These are phyloP conservation scores for Hermaeophaga mercurialis DNA, from an alignment of 2,888 invertebrate genomes.

Conservation along the genomic window DNA sequence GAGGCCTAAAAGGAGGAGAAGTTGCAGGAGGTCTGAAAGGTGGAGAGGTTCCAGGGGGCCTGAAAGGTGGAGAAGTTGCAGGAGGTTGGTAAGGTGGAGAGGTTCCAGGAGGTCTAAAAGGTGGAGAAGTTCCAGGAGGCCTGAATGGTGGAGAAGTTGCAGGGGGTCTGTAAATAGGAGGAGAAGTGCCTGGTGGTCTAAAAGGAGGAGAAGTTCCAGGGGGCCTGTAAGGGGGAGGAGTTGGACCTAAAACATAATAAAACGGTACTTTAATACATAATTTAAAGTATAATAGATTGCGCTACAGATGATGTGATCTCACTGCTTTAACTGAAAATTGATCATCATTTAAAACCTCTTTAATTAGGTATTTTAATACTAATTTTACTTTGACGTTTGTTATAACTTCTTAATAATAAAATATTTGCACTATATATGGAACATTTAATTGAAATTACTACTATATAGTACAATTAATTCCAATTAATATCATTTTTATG, in stretches of 20 bases:
- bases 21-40: conserved; percentile 38
- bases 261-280: neutral
- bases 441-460: too few species aligned
- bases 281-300: too few species aligned
- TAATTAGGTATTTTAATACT: too few species aligned
- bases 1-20: conserved; percentile 36
- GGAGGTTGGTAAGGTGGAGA: conserved; percentile 39
- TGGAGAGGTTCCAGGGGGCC: conserved; percentile 32
- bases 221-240: conserved; percentile 40
- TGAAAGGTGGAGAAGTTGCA: conserved; percentile 37
- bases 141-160: conserved; percentile 36
- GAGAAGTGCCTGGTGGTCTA: conserved; percentile 34
- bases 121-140: conserved; percentile 37
- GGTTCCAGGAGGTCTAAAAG: conserved; percentile 33
- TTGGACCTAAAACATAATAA: conserved; percentile 11
- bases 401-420: too few species aligned
- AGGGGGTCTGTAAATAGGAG: conserved; percentile 40
- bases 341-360: too few species aligned
- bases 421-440: too few species aligned
- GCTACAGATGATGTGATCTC: too few species aligned
- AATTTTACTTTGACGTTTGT: too few species aligned
- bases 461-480: too few species aligned
- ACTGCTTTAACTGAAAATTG: too few species aligned
- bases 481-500: too few species aligned
- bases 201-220: conserved; percentile 38